Base-by-base conservation (phyloP, 2,888 invertebrate genomes). In the Trichogramma dendrolimi region DNA sequence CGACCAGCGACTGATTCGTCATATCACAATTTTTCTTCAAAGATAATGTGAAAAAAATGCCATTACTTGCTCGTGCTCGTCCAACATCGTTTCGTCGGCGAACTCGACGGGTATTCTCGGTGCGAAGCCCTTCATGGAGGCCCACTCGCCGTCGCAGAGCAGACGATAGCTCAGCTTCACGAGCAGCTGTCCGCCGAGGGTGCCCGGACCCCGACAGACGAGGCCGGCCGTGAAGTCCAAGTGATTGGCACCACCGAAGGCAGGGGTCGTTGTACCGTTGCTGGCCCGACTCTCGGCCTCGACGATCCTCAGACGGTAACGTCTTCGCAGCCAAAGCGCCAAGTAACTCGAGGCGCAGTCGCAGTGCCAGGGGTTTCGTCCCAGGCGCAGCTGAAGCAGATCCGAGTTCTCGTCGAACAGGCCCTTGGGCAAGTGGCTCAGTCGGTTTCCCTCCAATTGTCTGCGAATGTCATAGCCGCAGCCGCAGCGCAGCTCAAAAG, bases 281-380 rank as follows among this genome's bases (percentile, higher is more conserved):
- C 51, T 43, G 27, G 14, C 2, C 53, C 57, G 46, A 4, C 63
- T 55, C 61, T 64, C 56, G 42, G 47, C 40, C 46, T 55, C 60
- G 27, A 27, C 3, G 27, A 27, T 47, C 8, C 46, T 10, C 41
- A 50, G 55, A 3, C 47, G 62, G 53, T 74, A 74, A 49, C 72
- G 71, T 10, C 68, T 73, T 10, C 74, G 72, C 42, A 78, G 53
- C 78, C 78, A 91, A 86, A 83, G 83, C 4, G 90, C 86, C 64
- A 91, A 83, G 73, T 90, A 90, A 2, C 88, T 81, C 43, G 87
- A 85, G 68, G 86, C 85, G 72, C 91, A 91, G 74, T 91, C 90
- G 71, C 91, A 91, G 72, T 90, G 88, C 91, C 91, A 91, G 0
- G 90, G 89, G 76, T 91, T 91, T 69, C 88, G 86, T 1, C 87